Percentiles rank a stretch among this genome's conserved stretches.
These are phyloP conservation scores for Hyperoplus lanceolatus DNA, from an alignment of 2,797 vertebrate genomes.

Conservation along the genomic window DNA sequence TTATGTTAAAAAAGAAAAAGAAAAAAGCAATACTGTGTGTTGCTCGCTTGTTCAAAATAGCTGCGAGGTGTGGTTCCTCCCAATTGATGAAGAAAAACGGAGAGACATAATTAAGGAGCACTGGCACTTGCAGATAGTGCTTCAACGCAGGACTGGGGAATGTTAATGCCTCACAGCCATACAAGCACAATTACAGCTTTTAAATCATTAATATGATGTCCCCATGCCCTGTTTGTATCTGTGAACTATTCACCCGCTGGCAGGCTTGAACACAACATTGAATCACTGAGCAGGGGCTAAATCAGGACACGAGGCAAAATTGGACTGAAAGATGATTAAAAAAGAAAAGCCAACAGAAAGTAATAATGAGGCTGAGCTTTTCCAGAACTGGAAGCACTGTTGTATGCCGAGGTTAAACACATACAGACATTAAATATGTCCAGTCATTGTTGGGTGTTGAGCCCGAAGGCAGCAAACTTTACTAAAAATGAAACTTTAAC, in stretches of 20 bases:
- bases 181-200: constrained; percentile 28
- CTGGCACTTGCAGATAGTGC: constrained; percentile 35
- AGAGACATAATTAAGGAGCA: constrained; percentile 50
- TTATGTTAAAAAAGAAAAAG: constrained; percentile 50
- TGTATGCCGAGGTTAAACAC: constrained; percentile 25
- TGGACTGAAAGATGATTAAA: not conserved
- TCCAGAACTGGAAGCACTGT: constrained; percentile 18
- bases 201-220: constrained; percentile 24
- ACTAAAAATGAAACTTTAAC: constrained; percentile 36
- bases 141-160: constrained; percentile 39
- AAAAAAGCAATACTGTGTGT: constrained; percentile 46
- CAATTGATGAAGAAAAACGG: constrained; percentile 49
- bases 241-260: constrained; percentile 26
- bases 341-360: not conserved
- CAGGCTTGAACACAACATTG: not conserved
- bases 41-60: constrained; percentile 69
- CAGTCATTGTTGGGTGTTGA: constrained; percentile 30
- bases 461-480: constrained; percentile 24
- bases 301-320: not conserved
- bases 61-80: constrained; percentile 64
- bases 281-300: not conserved
- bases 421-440: constrained; percentile 29
- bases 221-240: not conserved
- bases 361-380: not conserved
- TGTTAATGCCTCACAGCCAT: constrained; percentile 38